phyloP scores from a whole-genome alignment of 2,797 vertebrate genomes.

The Falco novaeseelandiae region DNA sequence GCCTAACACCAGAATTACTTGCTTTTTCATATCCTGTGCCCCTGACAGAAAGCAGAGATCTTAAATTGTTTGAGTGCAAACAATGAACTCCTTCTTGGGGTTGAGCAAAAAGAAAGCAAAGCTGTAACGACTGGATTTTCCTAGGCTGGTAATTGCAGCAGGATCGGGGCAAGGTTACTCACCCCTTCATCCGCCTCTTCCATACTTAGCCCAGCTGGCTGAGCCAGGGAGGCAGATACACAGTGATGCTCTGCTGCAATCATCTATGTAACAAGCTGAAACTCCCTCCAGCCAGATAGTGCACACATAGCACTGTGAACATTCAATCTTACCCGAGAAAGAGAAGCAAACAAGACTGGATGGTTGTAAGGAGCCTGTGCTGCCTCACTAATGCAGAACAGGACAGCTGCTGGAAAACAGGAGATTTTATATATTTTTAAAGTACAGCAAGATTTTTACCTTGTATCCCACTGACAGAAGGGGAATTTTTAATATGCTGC shows the following conservation, averaged over 20 bases:
- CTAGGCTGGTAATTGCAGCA: background rate
- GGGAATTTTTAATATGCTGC: background rate
- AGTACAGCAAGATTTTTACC: background rate
- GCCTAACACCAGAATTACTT: accelerated
- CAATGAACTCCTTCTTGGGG: background rate
- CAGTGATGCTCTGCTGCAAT: no score
- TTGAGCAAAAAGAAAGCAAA: background rate
- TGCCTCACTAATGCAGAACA: background rate
- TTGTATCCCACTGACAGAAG: background rate
- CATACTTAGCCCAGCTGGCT: accelerated
- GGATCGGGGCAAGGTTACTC: background rate
- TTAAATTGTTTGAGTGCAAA: accelerated
- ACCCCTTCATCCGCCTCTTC: background rate
- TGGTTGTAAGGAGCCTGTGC: background rate
- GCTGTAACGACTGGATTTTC: background rate
- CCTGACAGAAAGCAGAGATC: background rate
- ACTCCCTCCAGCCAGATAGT: background rate
- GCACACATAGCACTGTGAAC: accelerated
- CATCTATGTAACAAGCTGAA: background rate
- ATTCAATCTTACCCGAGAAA: background rate
- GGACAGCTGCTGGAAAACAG: accelerated
- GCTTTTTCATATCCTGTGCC: accelerated
- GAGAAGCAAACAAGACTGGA: no score
- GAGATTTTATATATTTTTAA: background rate
- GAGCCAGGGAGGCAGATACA: background rate